Base-by-base conservation (phyloP, 1,140 invertebrate species). In the Bombus polaris region DNA sequence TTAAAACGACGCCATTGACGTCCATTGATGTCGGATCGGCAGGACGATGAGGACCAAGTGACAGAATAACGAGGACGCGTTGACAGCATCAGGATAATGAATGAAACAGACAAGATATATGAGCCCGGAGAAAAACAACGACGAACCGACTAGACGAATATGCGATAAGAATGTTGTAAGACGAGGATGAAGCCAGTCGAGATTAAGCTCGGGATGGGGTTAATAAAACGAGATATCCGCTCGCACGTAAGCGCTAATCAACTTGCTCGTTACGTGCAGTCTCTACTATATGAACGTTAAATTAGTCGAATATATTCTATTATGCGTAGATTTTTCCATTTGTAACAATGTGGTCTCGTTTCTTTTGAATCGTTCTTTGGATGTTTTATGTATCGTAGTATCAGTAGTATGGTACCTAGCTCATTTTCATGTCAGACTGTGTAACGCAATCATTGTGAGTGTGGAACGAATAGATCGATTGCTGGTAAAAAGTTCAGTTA, bases 1-100 rank as follows among this genome's bases (percentile, higher is more conserved):
- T 79, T 79, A 79, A 79, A 73, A 81, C 44, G 79, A 39, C 79
- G 44, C 22, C 28, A 70, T 81, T 53, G 79, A 81, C 66, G 37
- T 78, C 76, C 65, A 39, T 53, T 44, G 77, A 39, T 79, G 71
- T 28, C 53, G 70, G 39, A 74, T 74, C 70, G 28, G 37, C 70
- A 74, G n/a, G 18, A 13, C 70, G n/a, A 75, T 35, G 80, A 62
- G 39, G 53, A 44, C 70, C 68, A 5, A 81, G 44, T 82, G 70
- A 74, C 53, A 39, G 71, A 44, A 75, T 82, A 79, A 79, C 77
- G 62, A 68, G 62, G 5, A 39, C 42, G 22, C 62, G 39, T 79
- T 66, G 59, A 79, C 59, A 35, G 77, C 6, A 66, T 42, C 1
- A 47, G 44, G 77, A 79, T 74, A 75, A 82, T 75, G 57, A 82